phyloP scores from a whole-genome alignment of 2,888 invertebrate genomes.

The Microplitis deprimator region DNA sequence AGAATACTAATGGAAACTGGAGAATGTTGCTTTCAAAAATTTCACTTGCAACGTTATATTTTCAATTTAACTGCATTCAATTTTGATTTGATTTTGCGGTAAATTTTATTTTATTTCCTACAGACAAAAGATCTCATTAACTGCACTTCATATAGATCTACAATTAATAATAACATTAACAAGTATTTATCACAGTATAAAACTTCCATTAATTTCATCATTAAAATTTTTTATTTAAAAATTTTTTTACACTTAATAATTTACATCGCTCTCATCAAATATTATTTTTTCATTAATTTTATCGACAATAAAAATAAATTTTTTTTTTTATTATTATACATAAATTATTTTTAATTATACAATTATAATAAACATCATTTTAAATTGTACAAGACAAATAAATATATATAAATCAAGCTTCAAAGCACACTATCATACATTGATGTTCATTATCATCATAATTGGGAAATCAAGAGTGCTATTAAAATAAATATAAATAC shows the following conservation, averaged over 20 bases:
- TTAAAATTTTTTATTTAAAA: slow-evolving; percentile 5
- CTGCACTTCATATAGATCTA: slow-evolving; percentile 18
- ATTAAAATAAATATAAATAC: slow-evolving; percentile 58
- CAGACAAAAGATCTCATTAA: neutral
- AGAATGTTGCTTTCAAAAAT: slow-evolving; percentile 33
- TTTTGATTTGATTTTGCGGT: neutral
- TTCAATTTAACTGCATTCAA: slow-evolving; percentile 16
- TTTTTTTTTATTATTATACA: slow-evolving; percentile 16
- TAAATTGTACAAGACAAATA: neutral
- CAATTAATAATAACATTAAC: neutral
- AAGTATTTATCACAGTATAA: too few relatives aligned
- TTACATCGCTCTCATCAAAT: slow-evolving; percentile 13
- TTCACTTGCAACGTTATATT: slow-evolving; percentile 11
- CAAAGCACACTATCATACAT: slow-evolving; percentile 24
- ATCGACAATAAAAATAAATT: slow-evolving; percentile 6
- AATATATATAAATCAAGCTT: slow-evolving; percentile 11
- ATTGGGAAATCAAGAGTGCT: slow-evolving; percentile 48
- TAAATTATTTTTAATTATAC: neutral
- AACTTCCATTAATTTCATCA: neutral
- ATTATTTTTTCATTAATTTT: slow-evolving; percentile 20
- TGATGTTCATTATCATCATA: slow-evolving; percentile 69
- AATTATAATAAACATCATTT: neutral
- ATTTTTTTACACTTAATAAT: slow-evolving; percentile 9
- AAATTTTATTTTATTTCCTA: neutral
- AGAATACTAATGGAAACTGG: slow-evolving; percentile 47